phyloP scores from a whole-genome alignment of 2,797 vertebrate species.

The Lutjanus argentimaculatus region DNA sequence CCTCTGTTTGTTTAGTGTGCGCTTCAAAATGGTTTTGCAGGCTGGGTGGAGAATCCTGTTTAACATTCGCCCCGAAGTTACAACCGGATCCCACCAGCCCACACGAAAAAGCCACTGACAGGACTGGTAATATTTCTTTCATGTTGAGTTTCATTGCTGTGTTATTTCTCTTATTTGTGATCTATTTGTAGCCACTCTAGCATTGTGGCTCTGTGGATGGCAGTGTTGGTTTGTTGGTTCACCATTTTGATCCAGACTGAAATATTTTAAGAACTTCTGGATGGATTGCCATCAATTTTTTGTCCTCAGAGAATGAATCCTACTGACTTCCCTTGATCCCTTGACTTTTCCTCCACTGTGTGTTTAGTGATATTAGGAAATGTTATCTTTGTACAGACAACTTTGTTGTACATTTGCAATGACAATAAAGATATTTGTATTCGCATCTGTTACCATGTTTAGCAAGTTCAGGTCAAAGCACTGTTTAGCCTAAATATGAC shows the following conservation, averaged over 20 bases:
- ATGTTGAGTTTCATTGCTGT: not conserved
- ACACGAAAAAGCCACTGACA: slow-evolving; percentile 5
- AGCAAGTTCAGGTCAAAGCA: not conserved
- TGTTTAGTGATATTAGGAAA: not conserved
- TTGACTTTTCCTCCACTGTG: not conserved
- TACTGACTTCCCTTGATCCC: not conserved
- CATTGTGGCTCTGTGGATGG: not conserved
- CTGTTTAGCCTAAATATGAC: not conserved
- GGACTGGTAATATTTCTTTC: not conserved
- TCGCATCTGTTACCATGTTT: not conserved
- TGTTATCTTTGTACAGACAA: no score
- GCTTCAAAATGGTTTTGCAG: slow-evolving; percentile 21
- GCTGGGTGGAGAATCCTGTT: slow-evolving; percentile 35
- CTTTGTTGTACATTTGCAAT: no score
- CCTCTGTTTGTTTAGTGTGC: slow-evolving; percentile 55
- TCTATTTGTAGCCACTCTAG: not conserved
- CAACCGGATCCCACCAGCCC: slow-evolving; percentile 7
- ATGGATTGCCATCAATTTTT: not conserved
- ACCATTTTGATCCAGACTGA: no score
- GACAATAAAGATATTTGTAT: no score
- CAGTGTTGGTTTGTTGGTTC: no score
- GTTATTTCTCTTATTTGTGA: not conserved
- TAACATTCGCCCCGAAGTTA: slow-evolving; percentile 30
- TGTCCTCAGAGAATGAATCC: not conserved
- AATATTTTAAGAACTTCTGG: not conserved